Conservation (phyloP, 35 echinoderm and acorn worm genomes). For the Chiridota heheva region DNA sequence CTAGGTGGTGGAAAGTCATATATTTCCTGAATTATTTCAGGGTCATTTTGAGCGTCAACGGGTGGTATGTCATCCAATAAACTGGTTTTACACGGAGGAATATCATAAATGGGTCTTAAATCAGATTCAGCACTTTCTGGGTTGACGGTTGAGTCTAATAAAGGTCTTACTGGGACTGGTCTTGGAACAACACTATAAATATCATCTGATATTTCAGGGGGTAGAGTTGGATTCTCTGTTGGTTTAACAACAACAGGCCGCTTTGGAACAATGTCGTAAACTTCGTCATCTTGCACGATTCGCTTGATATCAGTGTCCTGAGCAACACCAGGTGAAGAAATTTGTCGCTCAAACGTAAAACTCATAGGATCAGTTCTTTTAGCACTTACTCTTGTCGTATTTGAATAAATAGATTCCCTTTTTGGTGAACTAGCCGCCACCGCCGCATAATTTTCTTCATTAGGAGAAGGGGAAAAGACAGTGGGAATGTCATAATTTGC, state of each 20-base stretch:
- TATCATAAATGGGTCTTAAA: conserved; percentile 26
- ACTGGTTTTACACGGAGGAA: conserved; percentile 1
- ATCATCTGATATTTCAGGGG: neutral
- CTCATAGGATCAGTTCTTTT: too few species aligned
- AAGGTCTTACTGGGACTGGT: neutral
- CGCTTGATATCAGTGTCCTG: too few species aligned
- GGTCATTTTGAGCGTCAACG: conserved; percentile 7
- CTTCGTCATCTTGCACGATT: too few species aligned
- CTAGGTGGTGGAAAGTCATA: neutral
- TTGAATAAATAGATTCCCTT: too few species aligned
- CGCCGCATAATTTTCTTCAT: too few species aligned
- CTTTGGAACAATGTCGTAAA: neutral
- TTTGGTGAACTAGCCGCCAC: too few species aligned
- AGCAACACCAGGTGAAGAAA: too few species aligned
- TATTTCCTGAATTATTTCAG: too few species aligned
- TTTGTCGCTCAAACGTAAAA: conserved; percentile 27
- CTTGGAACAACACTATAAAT: conserved; percentile 29
- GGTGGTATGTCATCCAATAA: conserved; percentile 28
- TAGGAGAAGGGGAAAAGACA: too few species aligned
- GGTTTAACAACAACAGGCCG: neutral
- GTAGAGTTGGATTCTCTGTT: neutral
- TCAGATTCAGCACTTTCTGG: conserved; percentile 17
- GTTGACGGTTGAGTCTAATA: conserved; percentile 15
- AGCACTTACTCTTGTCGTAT: too few species aligned
- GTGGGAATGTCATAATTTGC: too few species aligned